Percentiles rank a stretch among this genome's conserved stretches.
phyloP scores from a whole-genome alignment of 2,113 vertebrate genomes.

The Paradisaea rubra region DNA sequence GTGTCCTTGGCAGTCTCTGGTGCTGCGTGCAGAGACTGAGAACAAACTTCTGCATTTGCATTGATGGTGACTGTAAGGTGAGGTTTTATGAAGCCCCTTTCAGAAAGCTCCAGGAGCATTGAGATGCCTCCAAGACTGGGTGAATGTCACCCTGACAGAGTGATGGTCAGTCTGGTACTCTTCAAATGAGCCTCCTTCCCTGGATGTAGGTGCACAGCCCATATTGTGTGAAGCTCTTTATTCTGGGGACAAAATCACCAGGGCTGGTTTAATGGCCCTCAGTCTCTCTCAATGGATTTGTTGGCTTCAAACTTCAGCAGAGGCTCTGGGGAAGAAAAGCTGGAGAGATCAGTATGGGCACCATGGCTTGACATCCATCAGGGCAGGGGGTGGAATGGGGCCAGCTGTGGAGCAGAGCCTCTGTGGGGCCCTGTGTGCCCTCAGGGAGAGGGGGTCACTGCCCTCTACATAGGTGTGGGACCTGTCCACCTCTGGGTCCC shows the following conservation, averaged over 20 bases:
- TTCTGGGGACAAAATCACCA: conserved; percentile 7
- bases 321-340: not conserved
- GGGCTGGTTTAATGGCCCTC: conserved; percentile 43
- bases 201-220: not conserved
- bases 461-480: not conserved
- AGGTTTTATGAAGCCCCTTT: not conserved
- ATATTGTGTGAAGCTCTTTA: conserved; percentile 59
- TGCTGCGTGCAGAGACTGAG: not conserved
- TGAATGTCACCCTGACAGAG: not conserved
- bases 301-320: not conserved
- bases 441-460: rapidly evolving
- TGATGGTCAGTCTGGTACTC: not conserved
- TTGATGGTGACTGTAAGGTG: not conserved
- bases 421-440: not conserved
- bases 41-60: not conserved
- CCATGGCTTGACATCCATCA: rapidly evolving
- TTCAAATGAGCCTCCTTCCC: not conserved
- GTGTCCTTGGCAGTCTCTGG: conserved; percentile 1
- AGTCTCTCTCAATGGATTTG: not conserved
- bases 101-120: not conserved
- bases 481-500: not conserved
- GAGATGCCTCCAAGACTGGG: not conserved
- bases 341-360: not conserved
- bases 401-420: not conserved
- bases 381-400: not conserved